A percentile compares a stretch with the other conserved stretches of the same genome.
These are phyloP conservation scores for Geophilus truncorum DNA, from an alignment of 2,888 invertebrate genomes.

Conservation along the genomic window DNA sequence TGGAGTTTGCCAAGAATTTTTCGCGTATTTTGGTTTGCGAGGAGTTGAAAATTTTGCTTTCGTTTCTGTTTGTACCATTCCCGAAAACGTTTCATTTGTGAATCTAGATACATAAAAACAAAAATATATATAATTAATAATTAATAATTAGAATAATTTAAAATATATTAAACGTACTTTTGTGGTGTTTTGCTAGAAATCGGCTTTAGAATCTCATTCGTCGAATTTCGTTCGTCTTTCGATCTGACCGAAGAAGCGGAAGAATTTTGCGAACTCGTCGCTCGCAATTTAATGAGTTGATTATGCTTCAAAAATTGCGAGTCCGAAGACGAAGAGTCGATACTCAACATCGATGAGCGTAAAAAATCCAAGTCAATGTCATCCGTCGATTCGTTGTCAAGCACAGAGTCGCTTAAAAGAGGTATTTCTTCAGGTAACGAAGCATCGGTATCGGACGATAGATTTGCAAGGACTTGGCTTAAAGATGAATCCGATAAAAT, in stretches of 20 bases:
- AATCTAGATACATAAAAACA: no score
- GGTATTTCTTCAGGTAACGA: background rate
- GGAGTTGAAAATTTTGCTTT: no score
- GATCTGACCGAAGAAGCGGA: background rate
- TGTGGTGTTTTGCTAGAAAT: no score
- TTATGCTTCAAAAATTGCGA: background rate
- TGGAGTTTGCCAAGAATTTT: no score
- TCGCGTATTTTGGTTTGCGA: no score
- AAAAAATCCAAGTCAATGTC: background rate
- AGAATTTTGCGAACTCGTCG: background rate
- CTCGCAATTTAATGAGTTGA: background rate
- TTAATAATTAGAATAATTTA: no score
- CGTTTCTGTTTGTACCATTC: no score
- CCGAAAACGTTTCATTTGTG: no score
- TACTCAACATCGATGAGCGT: background rate
- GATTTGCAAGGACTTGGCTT: background rate
- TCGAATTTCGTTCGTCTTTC: no score
- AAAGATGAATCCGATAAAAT: background rate
- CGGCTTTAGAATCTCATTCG: no score
- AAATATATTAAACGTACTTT: no score
- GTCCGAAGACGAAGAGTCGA: background rate
- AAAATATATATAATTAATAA: no score
- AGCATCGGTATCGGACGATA: background rate
- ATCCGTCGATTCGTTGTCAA: background rate
- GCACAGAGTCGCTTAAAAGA: background rate